Conservation (phyloP, 1,140 invertebrate genomes). For the Drosophila serrata region DNA sequence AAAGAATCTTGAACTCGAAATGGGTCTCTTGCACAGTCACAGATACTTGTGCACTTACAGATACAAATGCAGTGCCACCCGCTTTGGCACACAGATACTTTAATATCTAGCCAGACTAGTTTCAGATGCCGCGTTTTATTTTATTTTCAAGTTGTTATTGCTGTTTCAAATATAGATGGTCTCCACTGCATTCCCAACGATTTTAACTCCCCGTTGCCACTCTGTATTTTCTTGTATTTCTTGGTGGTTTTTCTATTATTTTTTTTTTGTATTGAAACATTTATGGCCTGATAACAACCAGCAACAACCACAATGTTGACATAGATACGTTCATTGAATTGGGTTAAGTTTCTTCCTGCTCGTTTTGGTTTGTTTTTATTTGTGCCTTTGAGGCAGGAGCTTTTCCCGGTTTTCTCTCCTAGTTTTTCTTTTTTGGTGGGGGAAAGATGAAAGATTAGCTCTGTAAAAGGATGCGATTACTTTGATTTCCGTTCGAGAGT, state of each 20-base stretch:
- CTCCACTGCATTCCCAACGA: conserved; percentile 27
- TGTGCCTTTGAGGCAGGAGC: conserved; percentile 12
- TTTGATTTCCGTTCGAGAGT: conserved; percentile 22
- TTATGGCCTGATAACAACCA: conserved; percentile 50
- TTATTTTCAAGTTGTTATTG: conserved; percentile 29
- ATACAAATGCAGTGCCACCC: conserved; percentile 33
- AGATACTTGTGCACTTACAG: conserved; percentile 30
- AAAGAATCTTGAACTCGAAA: conserved; percentile 69
- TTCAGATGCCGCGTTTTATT: conserved; percentile 38
- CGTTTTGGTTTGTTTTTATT: conserved; percentile 8
- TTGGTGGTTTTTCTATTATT: conserved; percentile 5
- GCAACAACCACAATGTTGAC: conserved; percentile 34
- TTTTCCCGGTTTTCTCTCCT: not conserved
- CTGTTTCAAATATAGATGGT: conserved; percentile 48
- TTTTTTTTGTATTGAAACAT: conserved; percentile 46
- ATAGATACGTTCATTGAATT: conserved; percentile 52
- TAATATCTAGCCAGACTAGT: conserved; percentile 59
- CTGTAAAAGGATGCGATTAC: conserved; percentile 34
- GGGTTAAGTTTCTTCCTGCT: conserved; percentile 43
- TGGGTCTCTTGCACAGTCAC: conserved; percentile 49
- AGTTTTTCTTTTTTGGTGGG: not conserved
- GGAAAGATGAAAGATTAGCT: conserved; percentile 30
- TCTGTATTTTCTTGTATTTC: conserved; percentile 1
- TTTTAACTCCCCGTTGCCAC: not conserved
- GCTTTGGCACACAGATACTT: conserved; percentile 45